These are phyloP conservation scores for Thereva nobilitata DNA, from an alignment of 2,888 invertebrate species.

Conservation along the genomic window DNA sequence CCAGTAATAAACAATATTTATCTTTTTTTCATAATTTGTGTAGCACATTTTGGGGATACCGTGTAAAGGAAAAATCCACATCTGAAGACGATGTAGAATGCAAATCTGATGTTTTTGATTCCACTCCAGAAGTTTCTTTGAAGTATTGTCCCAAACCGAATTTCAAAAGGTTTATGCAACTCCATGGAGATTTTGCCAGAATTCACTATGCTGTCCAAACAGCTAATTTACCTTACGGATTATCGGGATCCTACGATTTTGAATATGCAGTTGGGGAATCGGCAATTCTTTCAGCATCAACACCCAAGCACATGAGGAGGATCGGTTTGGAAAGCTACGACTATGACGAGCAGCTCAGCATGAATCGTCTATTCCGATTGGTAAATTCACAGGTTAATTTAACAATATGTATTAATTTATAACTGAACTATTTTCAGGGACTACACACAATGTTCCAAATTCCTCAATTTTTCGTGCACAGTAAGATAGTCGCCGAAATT, in stretches of 20 bases:
- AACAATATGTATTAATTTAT: too few species aligned
- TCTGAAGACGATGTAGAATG: constrained; percentile 51
- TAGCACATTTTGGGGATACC: constrained; percentile 49
- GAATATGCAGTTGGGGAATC: constrained; percentile 52
- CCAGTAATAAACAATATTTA: too few species aligned
- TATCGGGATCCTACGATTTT: constrained; percentile 56
- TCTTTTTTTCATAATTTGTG: too few species aligned
- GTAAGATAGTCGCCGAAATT: constrained; percentile 68
- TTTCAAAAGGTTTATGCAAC: constrained; percentile 58
- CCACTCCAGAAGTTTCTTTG: constrained; percentile 53
- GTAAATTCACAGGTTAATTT: constrained; percentile 35
- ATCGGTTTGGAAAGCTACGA: constrained; percentile 67
- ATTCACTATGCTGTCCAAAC: constrained; percentile 53
- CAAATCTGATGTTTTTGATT: constrained; percentile 52
- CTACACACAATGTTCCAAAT: constrained; percentile 70
- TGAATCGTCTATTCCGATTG: constrained; percentile 63
- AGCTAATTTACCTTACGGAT: constrained; percentile 50
- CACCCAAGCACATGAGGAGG: constrained; percentile 70
- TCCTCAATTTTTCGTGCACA: constrained; percentile 70
- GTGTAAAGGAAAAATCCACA: constrained; percentile 51
- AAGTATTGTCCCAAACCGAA: constrained; percentile 54
- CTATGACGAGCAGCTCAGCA: constrained; percentile 61
- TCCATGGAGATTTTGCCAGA: constrained; percentile 54
- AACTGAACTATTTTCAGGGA: constrained; percentile 56
- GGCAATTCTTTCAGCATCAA: constrained; percentile 63